Evolutionary conservation across 2,888 invertebrate species (phyloP), one percentile per base, ranked within the genome.

Genomic region (Ceraclea dissimilis): DNA sequence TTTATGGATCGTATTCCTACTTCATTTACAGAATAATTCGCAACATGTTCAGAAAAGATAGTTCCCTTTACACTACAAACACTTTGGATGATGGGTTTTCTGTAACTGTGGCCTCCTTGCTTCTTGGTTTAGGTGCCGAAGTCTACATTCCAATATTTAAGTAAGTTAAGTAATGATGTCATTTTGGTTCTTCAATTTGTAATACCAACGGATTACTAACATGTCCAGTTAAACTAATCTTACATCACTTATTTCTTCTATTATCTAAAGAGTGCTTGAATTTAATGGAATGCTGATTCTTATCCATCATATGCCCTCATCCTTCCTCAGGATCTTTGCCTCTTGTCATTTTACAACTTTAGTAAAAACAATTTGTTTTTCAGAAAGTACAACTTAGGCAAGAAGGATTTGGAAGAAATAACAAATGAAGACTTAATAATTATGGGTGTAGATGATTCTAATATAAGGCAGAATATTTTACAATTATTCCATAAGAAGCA

Each of bases 361-460:
- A n/a, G n/a, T n/a, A n/a, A n/a, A n/a, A n/a, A n/a, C n/a, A n/a
- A 26, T 26, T 26, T 26, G 26, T 64, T 66, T 49, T 63, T 17
- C 51, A 77, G 76, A 61, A 70, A 71, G 64, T 66, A 70, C 43
- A 72, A 76, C 60, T 75, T 77, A 64, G 74, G 75, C 2, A 75
- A 76, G 63, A 69, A 68, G 53, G 74, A 74, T 39, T 64, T 77
- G 47, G 65, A 71, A 54, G 74, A 75, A 65, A 64, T 78, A 56
- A 67, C 70, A 34, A 72, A 76, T 55, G 75, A 74, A 64, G 77
- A 78, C 65, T 67, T 78, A 19, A 62, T 67, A 8, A 72, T 69
- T 62, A 65, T 78, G 53, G 77, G 76, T 54, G 67, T 78, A 39
- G 71, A 73, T 62, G 70, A 75, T 64, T 61, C 64, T 47, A 62